Conservation (phyloP, 1,140 invertebrate species). For the Popillia japonica region DNA sequence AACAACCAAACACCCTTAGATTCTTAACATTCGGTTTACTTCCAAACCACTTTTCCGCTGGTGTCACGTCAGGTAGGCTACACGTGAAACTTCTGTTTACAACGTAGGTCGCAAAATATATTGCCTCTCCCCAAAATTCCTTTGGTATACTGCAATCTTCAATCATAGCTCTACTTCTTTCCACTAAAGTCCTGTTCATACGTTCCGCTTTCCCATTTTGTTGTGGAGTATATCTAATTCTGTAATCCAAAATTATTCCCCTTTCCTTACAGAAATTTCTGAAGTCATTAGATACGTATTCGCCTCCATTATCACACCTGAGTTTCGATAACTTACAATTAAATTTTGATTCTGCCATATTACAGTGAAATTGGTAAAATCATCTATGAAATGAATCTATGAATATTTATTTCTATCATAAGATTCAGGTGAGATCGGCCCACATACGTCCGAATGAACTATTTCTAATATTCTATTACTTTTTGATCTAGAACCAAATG, state of each 20-base stretch:
- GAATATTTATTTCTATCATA: slow-evolving; percentile 52
- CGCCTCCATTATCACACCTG: slow-evolving; percentile 60
- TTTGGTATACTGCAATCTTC: slow-evolving; percentile 1
- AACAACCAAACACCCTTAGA: slow-evolving; percentile 48
- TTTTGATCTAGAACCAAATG: slow-evolving; percentile 15
- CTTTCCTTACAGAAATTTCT: slow-evolving; percentile 47
- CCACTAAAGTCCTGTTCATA: slow-evolving; percentile 58
- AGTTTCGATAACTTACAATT: slow-evolving; percentile 56
- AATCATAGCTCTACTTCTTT: slow-evolving; percentile 53
- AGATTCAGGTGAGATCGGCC: slow-evolving; percentile 53
- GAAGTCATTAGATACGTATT: slow-evolving; percentile 58
- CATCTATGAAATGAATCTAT: slow-evolving; percentile 59
- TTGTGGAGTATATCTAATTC: slow-evolving; percentile 59
- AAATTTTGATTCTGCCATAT: slow-evolving; percentile 56
- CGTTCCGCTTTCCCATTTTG: slow-evolving; percentile 62
- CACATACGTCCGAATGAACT: slow-evolving; percentile 53
- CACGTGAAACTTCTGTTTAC: not conserved
- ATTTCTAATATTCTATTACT: slow-evolving; percentile 38
- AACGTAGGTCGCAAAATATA: not conserved
- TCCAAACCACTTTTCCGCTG: slow-evolving; percentile 46
- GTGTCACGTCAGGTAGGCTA: slow-evolving; percentile 39
- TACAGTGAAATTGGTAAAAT: slow-evolving; percentile 50
- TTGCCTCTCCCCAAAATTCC: slow-evolving; percentile 32
- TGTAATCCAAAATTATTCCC: slow-evolving; percentile 54
- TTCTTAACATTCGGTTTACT: slow-evolving; percentile 47